phyloP scores from a whole-genome alignment of 1,140 invertebrate species.

The Drosophila punjabiensis region DNA sequence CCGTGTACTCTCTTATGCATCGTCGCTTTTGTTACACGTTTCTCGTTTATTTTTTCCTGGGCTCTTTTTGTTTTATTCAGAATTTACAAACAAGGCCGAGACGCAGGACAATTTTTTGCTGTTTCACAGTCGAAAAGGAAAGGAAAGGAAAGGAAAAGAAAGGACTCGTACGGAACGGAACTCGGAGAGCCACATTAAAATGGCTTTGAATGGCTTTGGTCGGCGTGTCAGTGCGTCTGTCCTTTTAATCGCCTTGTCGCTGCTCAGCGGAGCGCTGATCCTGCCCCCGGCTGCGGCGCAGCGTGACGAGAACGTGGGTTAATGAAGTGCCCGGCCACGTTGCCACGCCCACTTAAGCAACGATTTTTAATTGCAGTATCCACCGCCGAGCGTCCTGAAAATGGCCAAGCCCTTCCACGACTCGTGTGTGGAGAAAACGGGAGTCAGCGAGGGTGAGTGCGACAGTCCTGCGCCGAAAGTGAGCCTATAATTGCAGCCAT shows the following conservation, averaged over 20 bases:
- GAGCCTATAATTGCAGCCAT: constrained; percentile 30
- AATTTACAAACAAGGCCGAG: constrained; percentile 74
- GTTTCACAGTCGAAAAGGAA: constrained; percentile 42
- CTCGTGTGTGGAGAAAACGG: constrained; percentile 76
- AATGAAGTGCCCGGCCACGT: constrained; percentile 57
- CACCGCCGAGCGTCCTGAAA: constrained; percentile 75
- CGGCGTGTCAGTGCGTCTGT: constrained; percentile 62
- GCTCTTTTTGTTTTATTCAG: constrained; percentile 51
- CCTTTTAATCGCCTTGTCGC: constrained; percentile 82
- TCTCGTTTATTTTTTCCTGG: constrained; percentile 32
- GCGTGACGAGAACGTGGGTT: constrained; percentile 79
- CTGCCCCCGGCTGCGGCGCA: constrained; percentile 70
- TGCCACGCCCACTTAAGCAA: constrained; percentile 64
- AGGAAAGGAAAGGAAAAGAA: neutral
- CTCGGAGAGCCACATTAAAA: constrained; percentile 69
- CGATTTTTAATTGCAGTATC: constrained; percentile 80
- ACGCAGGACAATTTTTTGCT: constrained; percentile 56
- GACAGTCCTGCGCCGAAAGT: constrained; percentile 4
- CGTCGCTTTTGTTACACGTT: constrained; percentile 79
- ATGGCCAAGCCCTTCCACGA: constrained; percentile 82
- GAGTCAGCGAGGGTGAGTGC: constrained; percentile 78
- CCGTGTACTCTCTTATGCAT: constrained; percentile 71
- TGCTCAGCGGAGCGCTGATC: constrained; percentile 68
- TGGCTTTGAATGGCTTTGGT: constrained; percentile 82
- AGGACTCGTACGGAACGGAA: constrained; percentile 14